Evolutionary conservation across 2,888 invertebrate genomes (phyloP), one percentile per base, ranked within the genome.

Genomic region (Eupsilia transversa): DNA sequence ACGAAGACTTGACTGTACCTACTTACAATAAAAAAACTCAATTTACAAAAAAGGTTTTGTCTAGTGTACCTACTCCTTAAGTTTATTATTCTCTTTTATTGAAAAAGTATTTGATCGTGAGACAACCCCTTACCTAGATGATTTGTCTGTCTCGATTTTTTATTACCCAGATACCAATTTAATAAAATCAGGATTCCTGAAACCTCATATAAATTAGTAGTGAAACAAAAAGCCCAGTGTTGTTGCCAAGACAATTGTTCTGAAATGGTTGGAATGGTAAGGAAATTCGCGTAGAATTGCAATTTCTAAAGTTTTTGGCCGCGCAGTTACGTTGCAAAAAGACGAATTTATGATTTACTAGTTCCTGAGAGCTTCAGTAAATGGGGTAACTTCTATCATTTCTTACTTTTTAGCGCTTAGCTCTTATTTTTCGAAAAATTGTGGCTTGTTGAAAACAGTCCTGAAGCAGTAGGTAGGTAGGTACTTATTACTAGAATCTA

Each of bases 241-340:
- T 67, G 82, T 57, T 85, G 82, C 82, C 82, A 82, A 84, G 69
- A 82, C 66, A 72, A 82, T 82, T 52, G 85, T 81, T 82, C 69
- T 52, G 57, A 20, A 64, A 60, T 35, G n/a, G 38, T 69, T 41
- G 68, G 41, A 59, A 69, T 46, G n/a, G 56, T 43, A 46, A 52
- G 67, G 57, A n/a, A 70, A 46, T 23, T 72, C 63, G 52, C 41
- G 68, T 69, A 60, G 70, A 70, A 56, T 70, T 66, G 70, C 72
- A 82, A 43, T 60, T 77, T 70, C 66, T 43, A 66, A 69, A 82
- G 85, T 70, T 82, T 70, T 80, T 85, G 77, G 72, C 69, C 56
- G 63, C 56, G 63, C 77, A 77, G 69, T 82, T 67, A 67, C 77
- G 78, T 70, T 77, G 66, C 77, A 82, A 84, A 60, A 82, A 84